Conservation (phyloP, 2,888 invertebrate genomes). For the Eilema griseolum region DNA sequence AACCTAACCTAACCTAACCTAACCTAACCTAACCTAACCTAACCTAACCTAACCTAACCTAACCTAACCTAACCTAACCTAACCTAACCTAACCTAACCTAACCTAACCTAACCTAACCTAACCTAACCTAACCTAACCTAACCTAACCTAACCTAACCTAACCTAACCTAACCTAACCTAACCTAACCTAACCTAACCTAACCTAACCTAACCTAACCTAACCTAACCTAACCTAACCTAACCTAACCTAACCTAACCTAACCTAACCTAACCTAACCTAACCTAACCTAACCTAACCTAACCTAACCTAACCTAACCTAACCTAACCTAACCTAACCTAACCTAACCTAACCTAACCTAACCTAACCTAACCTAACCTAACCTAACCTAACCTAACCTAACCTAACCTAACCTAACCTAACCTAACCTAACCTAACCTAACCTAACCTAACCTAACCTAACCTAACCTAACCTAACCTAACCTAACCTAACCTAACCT, state of each 20-base stretch:
- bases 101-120: slow-evolving; percentile 27
- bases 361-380: slow-evolving; percentile 16
- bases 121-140: slow-evolving; percentile 28
- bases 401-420: slow-evolving; percentile 23
- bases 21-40: slow-evolving; percentile 23
- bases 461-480: slow-evolving; percentile 20
- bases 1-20: slow-evolving; percentile 22
- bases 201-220: slow-evolving; percentile 36
- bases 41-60: slow-evolving; percentile 23
- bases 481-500: slow-evolving; percentile 19
- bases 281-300: slow-evolving; percentile 34
- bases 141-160: slow-evolving; percentile 29
- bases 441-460: slow-evolving; percentile 27
- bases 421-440: slow-evolving; percentile 24
- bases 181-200: slow-evolving; percentile 34
- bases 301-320: slow-evolving; percentile 33
- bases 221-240: slow-evolving; percentile 35
- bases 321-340: slow-evolving; percentile 32
- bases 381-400: slow-evolving; percentile 29
- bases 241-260: slow-evolving; percentile 34
- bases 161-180: slow-evolving; percentile 35
- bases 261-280: slow-evolving; percentile 31
- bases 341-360: slow-evolving; percentile 34
- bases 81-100: slow-evolving; percentile 27
- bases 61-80: slow-evolving; percentile 22